Evolutionary conservation across 1,140 invertebrate species (phyloP).

Genomic region (Nephila pilipes): DNA sequence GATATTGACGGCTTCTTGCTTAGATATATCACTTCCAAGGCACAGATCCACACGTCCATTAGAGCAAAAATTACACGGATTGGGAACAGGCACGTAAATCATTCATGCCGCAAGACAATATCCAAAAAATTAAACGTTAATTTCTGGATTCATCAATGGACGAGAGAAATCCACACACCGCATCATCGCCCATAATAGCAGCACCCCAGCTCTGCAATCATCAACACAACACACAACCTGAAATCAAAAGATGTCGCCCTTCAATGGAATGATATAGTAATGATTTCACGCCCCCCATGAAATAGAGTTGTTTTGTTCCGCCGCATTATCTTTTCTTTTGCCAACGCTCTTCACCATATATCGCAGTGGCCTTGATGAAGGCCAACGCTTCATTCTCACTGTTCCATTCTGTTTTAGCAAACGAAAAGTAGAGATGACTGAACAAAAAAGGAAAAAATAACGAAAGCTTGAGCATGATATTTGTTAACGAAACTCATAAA

Average conservation of each 20-base stretch:
- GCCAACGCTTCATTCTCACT: not conserved
- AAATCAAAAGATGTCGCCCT: slow-evolving; percentile 41
- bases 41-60: not conserved
- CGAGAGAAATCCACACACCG: not conserved
- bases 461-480: slow-evolving; percentile 21
- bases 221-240: not conserved
- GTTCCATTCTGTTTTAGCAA: not conserved
- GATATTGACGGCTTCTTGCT: too few relatives aligned
- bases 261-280: slow-evolving; percentile 34
- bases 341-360: not conserved
- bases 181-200: not conserved
- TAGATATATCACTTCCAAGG: too few relatives aligned
- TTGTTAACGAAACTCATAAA: slow-evolving; percentile 43
- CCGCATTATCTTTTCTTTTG: slow-evolving; percentile 21
- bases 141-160: not conserved
- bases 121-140: slow-evolving; percentile 6
- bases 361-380: slow-evolving; percentile 16
- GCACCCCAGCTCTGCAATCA: not conserved
- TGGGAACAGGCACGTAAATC: not conserved
- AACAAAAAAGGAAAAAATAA: not conserved
- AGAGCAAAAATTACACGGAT: not conserved
- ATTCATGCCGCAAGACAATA: not conserved
- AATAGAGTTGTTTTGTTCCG: slow-evolving; percentile 39
- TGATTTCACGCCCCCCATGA: slow-evolving; percentile 49
- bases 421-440: not conserved